Percentiles rank a stretch among this genome's conserved stretches.
Conservation (phyloP, 1,140 invertebrate genomes). For the Helicorthomorpha holstii region DNA sequence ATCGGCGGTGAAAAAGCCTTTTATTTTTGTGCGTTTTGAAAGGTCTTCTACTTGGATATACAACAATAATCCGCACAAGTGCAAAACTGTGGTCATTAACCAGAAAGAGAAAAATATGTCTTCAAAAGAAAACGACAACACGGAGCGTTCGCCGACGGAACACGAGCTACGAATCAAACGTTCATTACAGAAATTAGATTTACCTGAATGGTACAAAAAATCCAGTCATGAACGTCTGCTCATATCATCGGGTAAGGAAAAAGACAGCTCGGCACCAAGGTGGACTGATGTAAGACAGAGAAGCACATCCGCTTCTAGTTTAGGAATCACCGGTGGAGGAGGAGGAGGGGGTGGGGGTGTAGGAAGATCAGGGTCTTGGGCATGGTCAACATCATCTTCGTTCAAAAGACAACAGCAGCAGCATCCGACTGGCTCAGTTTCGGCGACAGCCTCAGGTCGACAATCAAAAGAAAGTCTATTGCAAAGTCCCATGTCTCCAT, state of each 20-base stretch:
- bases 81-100: too few relatives aligned
- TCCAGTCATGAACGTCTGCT: constrained; percentile 43
- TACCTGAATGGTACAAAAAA: constrained; percentile 89
- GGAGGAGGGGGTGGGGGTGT: constrained; percentile 20
- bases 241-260: constrained; percentile 39
- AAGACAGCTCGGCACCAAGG: too few relatives aligned
- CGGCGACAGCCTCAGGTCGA: constrained; percentile 56
- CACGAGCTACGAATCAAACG: constrained; percentile 24
- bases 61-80: too few relatives aligned
- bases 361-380: constrained; percentile 18
- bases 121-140: too few relatives aligned
- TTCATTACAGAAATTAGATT: constrained; percentile 76
- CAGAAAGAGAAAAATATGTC: too few relatives aligned
- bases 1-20: too few relatives aligned
- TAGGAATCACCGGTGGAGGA: constrained; percentile 9
- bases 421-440: constrained; percentile 40
- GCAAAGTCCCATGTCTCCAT: constrained; percentile 1
- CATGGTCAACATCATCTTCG: constrained; percentile 7
- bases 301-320: too few relatives aligned
- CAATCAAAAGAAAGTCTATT: constrained; percentile 35
- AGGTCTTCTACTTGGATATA: too few relatives aligned
- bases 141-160: too few relatives aligned
- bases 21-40: too few relatives aligned
- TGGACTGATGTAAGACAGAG: too few relatives aligned
- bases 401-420: constrained; percentile 2